Conservation (phyloP, 2,113 vertebrate species). For the Prunella fulvescens region DNA sequence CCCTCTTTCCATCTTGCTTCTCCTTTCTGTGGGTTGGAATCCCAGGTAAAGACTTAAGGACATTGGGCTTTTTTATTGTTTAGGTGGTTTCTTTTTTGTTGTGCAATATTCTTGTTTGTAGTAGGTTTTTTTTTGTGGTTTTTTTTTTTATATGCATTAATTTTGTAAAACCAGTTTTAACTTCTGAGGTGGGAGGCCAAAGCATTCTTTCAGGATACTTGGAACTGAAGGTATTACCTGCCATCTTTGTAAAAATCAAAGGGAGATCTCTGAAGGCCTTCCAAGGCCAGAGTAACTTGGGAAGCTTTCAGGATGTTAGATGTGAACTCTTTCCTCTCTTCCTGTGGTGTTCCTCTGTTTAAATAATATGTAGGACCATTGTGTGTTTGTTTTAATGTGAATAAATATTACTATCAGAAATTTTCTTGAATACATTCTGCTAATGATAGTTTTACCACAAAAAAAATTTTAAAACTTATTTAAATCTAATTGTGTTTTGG, state of each 20-base stretch:
- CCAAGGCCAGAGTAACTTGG: background rate
- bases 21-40: background rate
- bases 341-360: background rate
- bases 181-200: background rate
- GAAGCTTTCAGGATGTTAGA: background rate
- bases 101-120: background rate
- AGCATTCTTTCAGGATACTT: background rate
- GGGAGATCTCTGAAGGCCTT: background rate
- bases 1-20: background rate
- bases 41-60: background rate
- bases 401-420: background rate
- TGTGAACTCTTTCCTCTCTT: background rate
- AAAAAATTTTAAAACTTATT: background rate
- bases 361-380: background rate
- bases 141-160: background rate
- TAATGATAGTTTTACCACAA: background rate
- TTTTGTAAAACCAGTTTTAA: background rate
- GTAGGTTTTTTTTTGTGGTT: background rate
- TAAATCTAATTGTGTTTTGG: background rate
- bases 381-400: background rate
- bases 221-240: background rate
- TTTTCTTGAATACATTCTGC: background rate
- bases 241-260: background rate
- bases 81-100: background rate
- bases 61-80: background rate